These are phyloP conservation scores for Enteromius anoplus DNA, from an alignment of 2,797 vertebrate species.

Conservation along the genomic window DNA sequence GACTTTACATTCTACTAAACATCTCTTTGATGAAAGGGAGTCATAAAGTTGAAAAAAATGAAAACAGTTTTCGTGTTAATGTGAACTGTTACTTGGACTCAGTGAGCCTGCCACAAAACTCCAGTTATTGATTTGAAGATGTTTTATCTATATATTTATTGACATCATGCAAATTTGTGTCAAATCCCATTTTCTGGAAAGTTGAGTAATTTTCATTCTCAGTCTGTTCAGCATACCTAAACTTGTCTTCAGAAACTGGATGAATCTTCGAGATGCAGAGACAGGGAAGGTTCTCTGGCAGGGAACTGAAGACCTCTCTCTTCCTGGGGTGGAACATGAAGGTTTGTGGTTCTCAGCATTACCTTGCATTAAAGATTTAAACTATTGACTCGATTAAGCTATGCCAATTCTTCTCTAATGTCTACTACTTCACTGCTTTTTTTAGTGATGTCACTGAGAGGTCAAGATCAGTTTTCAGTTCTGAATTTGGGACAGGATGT, in stretches of 20 bases:
- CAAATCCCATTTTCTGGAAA: not conserved
- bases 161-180: not conserved
- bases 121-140: not conserved
- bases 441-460: constrained; percentile 16
- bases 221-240: constrained; percentile 36
- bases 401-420: constrained; percentile 1
- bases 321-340: constrained; percentile 98
- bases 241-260: constrained; percentile 90
- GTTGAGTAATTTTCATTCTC: not conserved
- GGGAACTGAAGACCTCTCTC: constrained; percentile 95
- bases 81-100: not conserved
- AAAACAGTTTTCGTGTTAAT: not conserved
- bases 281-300: constrained; percentile 98
- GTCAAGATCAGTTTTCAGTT: not conserved
- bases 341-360: constrained; percentile 74
- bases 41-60: not conserved
- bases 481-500: not conserved
- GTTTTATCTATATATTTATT: not conserved
- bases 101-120: not conserved
- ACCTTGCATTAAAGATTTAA: constrained; percentile 22
- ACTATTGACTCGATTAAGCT: not conserved
- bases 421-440: not conserved
- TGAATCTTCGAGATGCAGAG: constrained; percentile 98
- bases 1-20: not conserved
- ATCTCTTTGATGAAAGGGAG: not conserved